Evolutionary conservation across 2,797 vertebrate species (phyloP).

Genomic region (Gadopsis bispinosus): DNA sequence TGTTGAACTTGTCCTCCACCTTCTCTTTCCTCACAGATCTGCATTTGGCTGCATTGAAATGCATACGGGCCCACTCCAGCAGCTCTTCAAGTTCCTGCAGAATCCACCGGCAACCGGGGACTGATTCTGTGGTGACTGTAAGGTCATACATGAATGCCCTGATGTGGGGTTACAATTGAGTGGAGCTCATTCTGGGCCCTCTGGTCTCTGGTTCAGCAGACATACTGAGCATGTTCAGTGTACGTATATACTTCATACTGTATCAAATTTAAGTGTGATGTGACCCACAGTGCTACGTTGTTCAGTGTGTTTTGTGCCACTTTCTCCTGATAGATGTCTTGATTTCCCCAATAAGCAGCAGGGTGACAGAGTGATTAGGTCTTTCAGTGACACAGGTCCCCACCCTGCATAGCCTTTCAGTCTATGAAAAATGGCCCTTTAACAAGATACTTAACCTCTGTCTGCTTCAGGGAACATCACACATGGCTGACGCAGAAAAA

Average conservation of each 20-base stretch:
- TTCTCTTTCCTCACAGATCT: too few species aligned
- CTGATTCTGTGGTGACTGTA: too few species aligned
- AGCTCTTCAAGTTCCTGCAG: too few species aligned
- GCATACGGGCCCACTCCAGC: too few species aligned
- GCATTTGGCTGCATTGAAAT: too few species aligned
- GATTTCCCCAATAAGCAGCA: background rate
- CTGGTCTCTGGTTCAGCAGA: too few species aligned
- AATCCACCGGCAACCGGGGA: too few species aligned
- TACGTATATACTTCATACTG: background rate
- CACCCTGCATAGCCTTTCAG: background rate
- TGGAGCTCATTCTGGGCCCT: too few species aligned
- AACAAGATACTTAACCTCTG: conserved; percentile 20
- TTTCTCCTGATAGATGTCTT: conserved; percentile 2
- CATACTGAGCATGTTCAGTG: too few species aligned
- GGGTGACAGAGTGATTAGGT: background rate
- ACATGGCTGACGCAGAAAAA: conserved; percentile 8
- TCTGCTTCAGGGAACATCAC: conserved; percentile 9
- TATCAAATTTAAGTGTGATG: background rate
- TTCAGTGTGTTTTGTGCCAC: background rate
- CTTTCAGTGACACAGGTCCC: background rate
- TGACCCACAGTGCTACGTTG: background rate
- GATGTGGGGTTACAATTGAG: too few species aligned
- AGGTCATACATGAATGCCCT: too few species aligned
- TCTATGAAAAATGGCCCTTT: background rate
- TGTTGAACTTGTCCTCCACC: too few species aligned